Evolutionary conservation across 2,888 invertebrate species (phyloP).

Genomic region (Caenorhabditis sp.): DNA sequence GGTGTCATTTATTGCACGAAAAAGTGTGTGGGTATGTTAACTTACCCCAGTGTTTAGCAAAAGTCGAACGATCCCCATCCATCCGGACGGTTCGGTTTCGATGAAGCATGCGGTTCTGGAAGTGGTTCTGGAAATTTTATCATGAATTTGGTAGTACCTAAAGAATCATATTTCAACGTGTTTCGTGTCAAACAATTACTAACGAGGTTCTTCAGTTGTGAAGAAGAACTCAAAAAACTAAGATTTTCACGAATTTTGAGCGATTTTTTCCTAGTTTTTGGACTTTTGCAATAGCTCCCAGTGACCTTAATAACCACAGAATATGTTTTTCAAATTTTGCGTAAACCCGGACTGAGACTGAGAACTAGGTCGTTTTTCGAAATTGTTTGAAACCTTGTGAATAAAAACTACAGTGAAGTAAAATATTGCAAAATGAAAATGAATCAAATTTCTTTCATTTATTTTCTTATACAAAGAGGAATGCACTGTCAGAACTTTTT

Average conservation of each 20-base stretch:
- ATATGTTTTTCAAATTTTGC: neutral
- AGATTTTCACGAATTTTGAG: no score
- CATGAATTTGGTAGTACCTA: no score
- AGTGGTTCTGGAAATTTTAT: constrained; percentile 7
- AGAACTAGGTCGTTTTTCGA: constrained; percentile 15
- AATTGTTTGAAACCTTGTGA: neutral
- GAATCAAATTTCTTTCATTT: neutral
- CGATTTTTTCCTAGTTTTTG: no score
- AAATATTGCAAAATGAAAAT: no score
- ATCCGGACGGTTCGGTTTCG: constrained; percentile 56
- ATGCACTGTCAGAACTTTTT: neutral
- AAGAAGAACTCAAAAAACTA: no score
- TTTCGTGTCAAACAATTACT: no score
- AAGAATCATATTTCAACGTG: no score
- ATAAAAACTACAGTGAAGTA: neutral
- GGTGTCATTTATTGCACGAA: constrained; percentile 34
- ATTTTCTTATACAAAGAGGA: neutral
- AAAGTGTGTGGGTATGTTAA: neutral
- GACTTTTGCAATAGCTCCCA: no score
- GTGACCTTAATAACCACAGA: no score
- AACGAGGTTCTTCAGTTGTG: no score
- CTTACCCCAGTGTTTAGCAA: constrained; percentile 64
- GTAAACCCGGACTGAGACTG: neutral
- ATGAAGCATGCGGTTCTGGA: constrained; percentile 51
- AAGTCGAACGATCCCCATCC: constrained; percentile 57